phyloP scores from a whole-genome alignment of 2,797 vertebrate species.

The Anomalospiza imberbis region DNA sequence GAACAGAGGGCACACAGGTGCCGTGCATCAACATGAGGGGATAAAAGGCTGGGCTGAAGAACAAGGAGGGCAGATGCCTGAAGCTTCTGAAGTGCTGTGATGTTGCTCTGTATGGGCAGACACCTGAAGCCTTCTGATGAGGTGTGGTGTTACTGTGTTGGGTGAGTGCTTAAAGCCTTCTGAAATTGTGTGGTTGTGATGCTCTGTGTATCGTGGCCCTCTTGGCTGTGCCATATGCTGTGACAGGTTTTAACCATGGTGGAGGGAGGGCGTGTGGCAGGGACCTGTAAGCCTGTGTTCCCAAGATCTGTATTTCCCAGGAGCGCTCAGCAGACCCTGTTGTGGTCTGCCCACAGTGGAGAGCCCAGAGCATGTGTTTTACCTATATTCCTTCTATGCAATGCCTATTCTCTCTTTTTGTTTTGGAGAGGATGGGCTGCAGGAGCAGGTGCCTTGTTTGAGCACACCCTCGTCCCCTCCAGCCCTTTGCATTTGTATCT shows the following conservation, averaged over 20 bases:
- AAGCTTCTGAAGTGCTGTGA: not conserved
- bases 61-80: not conserved
- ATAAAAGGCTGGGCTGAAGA: not conserved
- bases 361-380: not conserved
- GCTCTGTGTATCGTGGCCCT: fast-evolving
- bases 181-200: not conserved
- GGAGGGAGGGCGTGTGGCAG: not conserved
- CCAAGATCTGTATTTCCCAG: not conserved
- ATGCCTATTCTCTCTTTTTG: not conserved
- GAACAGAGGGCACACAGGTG: not conserved
- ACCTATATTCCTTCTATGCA: not conserved
- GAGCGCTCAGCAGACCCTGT: not conserved
- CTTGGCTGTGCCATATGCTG: not conserved
- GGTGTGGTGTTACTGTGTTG: not conserved
- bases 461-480: not conserved
- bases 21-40: not conserved
- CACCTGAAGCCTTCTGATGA: not conserved
- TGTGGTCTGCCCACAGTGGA: not conserved
- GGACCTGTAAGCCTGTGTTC: not conserved
- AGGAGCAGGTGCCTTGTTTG: not conserved
- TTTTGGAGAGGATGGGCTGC: not conserved
- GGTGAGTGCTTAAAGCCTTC: not conserved
- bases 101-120: not conserved
- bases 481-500: not conserved
- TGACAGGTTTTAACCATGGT: fast-evolving